Base-by-base conservation (phyloP, 2,888 invertebrate genomes). In the Microctonus hyperodae region DNA sequence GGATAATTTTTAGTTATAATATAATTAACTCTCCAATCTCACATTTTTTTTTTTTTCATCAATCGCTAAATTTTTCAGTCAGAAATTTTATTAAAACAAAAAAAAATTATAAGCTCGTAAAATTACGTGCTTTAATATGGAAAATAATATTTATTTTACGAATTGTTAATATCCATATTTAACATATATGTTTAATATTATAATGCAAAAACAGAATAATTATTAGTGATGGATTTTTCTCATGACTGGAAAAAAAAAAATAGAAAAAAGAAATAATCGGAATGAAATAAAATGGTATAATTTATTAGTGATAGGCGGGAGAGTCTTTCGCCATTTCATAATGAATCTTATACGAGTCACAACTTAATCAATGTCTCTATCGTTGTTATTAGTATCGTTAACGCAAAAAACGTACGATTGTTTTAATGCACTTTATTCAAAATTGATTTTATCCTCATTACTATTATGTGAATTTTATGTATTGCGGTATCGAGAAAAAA, bases 101-200 rank as follows among this genome's bases (percentile, higher is more conserved):
- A 40, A 40, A 60, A 48, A 64, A 48, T 37, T 31, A 6, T 25
- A 56, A 44, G 55, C 65, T 64, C 64, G 67, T 67, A 67, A 33
- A 60, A 37, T 31, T 65, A 60, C 60, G 67, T 64, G 59, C 25
- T 51, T n/a, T 56, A 56, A 10, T 16, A 59, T 57, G 23, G 20
- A 44, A 64, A 28, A 58, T 40, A 48, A 13, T 5, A 55, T 37
- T 64, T 23, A 56, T 37, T 35, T 25, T 28, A 55, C 59, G 68
- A 48, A 69, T 65, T 59, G 59, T 56, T 37, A 55, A 66, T 51
- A 68, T 68, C 63, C 70, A 66, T 70, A 64, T 64, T 44, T 25
- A 62, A 62, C 56, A 61, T 64, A 65, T 40, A 62, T 59, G 40
- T 16, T 58, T 58, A 56, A 33, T 7, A 16, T n/a, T 16, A 44